Conservation (phyloP, 2,888 invertebrate species). For the Athripsodes cinereus region DNA sequence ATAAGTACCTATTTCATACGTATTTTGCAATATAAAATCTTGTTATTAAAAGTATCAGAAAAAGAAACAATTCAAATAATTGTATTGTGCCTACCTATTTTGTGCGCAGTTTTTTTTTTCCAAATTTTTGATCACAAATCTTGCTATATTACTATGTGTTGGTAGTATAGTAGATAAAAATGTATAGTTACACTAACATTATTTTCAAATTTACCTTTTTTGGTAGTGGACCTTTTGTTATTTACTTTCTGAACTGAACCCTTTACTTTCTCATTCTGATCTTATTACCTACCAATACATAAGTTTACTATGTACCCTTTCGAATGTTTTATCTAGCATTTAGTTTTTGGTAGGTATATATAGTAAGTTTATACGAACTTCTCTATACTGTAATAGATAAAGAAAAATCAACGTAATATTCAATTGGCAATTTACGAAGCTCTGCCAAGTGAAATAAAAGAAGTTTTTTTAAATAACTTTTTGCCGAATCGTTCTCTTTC, state of each 20-base stretch:
- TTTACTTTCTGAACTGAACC: not conserved
- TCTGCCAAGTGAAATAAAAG: not conserved
- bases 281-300: slow-evolving; percentile 1
- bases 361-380: not conserved
- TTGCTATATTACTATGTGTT: too few relatives aligned
- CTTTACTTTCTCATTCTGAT: not conserved
- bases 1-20: too few relatives aligned
- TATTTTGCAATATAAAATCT: too few relatives aligned
- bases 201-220: not conserved
- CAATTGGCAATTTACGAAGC: slow-evolving; percentile 4
- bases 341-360: not conserved
- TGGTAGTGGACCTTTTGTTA: not conserved
- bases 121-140: too few relatives aligned
- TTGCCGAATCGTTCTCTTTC: not conserved
- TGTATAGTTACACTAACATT: too few relatives aligned
- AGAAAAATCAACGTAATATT: slow-evolving; percentile 12
- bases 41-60: too few relatives aligned
- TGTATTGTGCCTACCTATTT: too few relatives aligned
- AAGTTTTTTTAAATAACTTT: slow-evolving; percentile 4
- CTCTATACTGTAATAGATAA: too few relatives aligned
- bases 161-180: too few relatives aligned
- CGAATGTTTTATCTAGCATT: slow-evolving; percentile 1
- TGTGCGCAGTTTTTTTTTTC: too few relatives aligned
- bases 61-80: too few relatives aligned
- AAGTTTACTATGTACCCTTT: not conserved